Evolutionary conservation across 1,140 invertebrate genomes (phyloP).

Genomic region (Drosophila eugracilis): DNA sequence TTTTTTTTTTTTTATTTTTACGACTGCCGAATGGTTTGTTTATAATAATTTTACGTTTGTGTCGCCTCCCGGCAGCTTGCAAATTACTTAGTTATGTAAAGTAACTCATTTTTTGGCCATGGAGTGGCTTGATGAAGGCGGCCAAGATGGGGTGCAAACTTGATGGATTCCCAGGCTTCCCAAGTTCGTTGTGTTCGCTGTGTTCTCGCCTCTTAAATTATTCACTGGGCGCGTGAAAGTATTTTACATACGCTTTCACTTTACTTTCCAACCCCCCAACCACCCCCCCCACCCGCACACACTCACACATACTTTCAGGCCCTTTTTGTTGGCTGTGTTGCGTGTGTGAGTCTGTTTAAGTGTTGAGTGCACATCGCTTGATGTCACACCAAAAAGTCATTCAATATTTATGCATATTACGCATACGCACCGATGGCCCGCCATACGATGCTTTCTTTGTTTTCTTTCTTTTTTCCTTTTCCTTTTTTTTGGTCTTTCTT

Average conservation of each 20-base stretch:
- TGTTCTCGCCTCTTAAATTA: constrained; percentile 50
- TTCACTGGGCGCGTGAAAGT: constrained; percentile 63
- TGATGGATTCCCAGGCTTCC: constrained; percentile 22
- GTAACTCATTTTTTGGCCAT: constrained; percentile 55
- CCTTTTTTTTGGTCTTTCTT: neutral
- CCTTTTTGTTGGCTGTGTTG: no score
- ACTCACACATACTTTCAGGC: neutral
- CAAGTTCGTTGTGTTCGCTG: constrained; percentile 1
- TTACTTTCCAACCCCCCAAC: constrained; percentile 13
- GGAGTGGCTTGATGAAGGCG: constrained; percentile 41
- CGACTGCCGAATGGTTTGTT: constrained; percentile 61
- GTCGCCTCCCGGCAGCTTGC: constrained; percentile 50
- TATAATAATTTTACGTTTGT: constrained; percentile 65
- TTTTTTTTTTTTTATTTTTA: no score
- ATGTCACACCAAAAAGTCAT: constrained; percentile 62
- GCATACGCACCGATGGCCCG: constrained; percentile 33
- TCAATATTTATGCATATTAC: constrained; percentile 63
- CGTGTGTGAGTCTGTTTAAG: constrained; percentile 33
- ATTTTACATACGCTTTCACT: constrained; percentile 63
- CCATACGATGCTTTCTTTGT: neutral
- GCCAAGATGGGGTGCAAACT: constrained; percentile 43
- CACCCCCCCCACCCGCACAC: no score
- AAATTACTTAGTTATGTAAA: constrained; percentile 66
- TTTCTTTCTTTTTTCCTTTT: no score
- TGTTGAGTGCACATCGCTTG: constrained; percentile 59